phyloP scores from a whole-genome alignment of 2,113 vertebrate genomes.

The Zapornia atra region DNA sequence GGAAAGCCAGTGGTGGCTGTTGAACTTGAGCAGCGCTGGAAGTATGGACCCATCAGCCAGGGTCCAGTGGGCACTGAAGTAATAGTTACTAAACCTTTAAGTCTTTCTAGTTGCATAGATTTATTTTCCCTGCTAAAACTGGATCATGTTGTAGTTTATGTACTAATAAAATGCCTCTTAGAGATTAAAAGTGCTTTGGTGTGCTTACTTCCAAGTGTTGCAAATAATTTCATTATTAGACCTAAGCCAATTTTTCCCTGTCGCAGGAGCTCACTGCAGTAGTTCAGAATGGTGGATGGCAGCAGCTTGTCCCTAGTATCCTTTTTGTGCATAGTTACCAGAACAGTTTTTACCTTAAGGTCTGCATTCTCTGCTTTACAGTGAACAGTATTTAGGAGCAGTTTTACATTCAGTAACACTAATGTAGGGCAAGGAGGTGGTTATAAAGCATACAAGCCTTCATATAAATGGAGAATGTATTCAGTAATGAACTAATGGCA shows the following conservation, averaged over 20 bases:
- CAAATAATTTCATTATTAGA: background rate
- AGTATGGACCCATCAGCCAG: background rate
- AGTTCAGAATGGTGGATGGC: background rate
- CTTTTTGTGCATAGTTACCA: background rate
- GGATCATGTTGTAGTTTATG: background rate
- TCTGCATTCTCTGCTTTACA: background rate
- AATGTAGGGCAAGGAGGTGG: background rate
- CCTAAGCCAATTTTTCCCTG: background rate
- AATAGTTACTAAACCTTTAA: background rate
- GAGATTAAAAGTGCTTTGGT: background rate
- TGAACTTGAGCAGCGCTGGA: background rate
- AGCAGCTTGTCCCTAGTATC: background rate
- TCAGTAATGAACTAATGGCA: background rate
- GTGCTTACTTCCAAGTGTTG: background rate
- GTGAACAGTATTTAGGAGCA: background rate
- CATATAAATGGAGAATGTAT: background rate
- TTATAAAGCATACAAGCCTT: background rate
- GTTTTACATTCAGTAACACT: background rate
- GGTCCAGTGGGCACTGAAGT: background rate
- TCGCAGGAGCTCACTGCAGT: background rate
- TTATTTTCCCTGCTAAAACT: background rate
- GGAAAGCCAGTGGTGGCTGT: background rate
- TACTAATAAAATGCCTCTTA: background rate
- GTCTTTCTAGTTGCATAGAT: background rate
- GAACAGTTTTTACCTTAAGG: background rate